Evolutionary conservation across 2,888 invertebrate species (phyloP).

Genomic region (Oscheius myriophilus): DNA sequence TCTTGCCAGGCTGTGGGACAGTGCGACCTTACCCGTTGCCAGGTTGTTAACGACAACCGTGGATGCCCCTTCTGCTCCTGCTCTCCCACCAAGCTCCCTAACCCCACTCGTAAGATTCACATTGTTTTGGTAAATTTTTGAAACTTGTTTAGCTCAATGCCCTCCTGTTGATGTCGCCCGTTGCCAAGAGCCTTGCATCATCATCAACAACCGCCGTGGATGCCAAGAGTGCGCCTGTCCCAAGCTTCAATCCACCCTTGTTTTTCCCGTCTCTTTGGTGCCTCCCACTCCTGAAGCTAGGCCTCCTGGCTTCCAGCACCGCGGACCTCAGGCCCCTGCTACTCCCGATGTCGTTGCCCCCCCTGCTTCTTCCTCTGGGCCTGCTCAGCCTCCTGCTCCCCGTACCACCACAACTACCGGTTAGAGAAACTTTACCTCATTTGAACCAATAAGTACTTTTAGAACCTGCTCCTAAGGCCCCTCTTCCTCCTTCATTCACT

Average conservation of each 20-base stretch:
- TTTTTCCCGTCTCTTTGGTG: conserved; percentile 6
- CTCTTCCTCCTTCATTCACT: conserved; percentile 37
- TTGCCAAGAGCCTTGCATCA: conserved; percentile 69
- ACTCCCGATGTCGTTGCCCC: conserved; percentile 37
- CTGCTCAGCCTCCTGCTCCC: conserved; percentile 37
- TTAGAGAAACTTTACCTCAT: background rate
- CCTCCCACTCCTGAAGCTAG: conserved; percentile 18
- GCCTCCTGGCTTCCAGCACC: conserved; percentile 21
- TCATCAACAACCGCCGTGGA: conserved; percentile 65
- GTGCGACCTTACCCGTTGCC: conserved; percentile 65
- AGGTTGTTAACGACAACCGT: conserved; percentile 62
- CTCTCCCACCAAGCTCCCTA: conserved; percentile 54
- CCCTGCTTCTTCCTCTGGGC: conserved; percentile 37
- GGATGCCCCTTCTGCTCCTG: conserved; percentile 69
- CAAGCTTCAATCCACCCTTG: conserved; percentile 20
- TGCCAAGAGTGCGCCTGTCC: conserved; percentile 68
- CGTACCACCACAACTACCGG: background rate
- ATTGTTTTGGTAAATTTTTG: background rate
- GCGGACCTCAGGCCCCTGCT: conserved; percentile 25
- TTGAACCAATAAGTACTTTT: background rate
- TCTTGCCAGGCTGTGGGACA: conserved; percentile 53
- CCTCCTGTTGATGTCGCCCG: conserved; percentile 58
- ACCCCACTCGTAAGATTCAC: conserved; percentile 9
- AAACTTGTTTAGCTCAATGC: conserved; percentile 41
- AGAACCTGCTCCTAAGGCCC: conserved; percentile 17